Conservation (phyloP, 2,888 invertebrate species). For the Heliconius hortense region DNA sequence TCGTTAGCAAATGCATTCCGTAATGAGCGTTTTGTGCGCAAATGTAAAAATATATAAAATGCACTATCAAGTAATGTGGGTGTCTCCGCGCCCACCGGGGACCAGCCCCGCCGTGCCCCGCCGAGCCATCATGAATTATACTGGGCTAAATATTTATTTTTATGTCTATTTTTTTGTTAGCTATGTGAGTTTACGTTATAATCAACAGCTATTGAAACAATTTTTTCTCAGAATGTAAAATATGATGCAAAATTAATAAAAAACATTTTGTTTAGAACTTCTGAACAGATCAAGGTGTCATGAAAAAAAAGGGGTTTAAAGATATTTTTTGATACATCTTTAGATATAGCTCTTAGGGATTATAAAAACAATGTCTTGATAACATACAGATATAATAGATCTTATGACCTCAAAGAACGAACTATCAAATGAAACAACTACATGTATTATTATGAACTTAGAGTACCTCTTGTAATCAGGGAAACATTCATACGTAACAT, state of each 20-base stretch:
- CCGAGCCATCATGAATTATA: slow-evolving; percentile 11
- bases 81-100: slow-evolving; percentile 15
- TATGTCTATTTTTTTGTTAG: neutral
- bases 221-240: neutral
- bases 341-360: no score
- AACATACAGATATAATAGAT: no score
- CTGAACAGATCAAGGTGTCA: neutral
- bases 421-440: no score
- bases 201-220: neutral
- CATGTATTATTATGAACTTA: no score
- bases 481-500: no score
- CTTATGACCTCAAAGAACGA: no score
- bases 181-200: neutral
- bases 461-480: no score
- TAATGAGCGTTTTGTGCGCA: slow-evolving; percentile 73
- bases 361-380: no score
- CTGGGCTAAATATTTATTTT: slow-evolving; percentile 3
- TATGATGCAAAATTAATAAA: neutral
- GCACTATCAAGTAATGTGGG: slow-evolving; percentile 52
- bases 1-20: slow-evolving; percentile 75
- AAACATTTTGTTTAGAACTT: neutral
- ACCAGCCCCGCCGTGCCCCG: neutral
- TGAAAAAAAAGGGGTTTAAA: neutral
- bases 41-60: slow-evolving; percentile 72
- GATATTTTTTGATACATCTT: neutral